Percentiles rank a stretch among this genome's conserved stretches.
These are phyloP conservation scores for Morpho deidamia DNA, from an alignment of 2,888 invertebrate species.

Conservation along the genomic window DNA sequence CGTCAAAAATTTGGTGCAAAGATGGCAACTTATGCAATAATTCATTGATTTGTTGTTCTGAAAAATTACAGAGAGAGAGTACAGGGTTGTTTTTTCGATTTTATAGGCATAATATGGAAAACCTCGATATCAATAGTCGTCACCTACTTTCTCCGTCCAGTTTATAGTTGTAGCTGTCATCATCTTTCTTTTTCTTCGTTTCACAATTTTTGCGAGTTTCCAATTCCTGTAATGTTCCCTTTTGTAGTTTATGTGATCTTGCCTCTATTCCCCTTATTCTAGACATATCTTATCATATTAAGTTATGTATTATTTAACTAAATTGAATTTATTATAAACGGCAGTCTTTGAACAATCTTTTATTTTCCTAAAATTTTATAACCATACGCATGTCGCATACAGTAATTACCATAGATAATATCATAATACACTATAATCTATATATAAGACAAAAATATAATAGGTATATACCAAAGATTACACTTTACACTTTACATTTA, in stretches of 20 bases:
- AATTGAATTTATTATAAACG: too few species aligned
- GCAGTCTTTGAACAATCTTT: too few species aligned
- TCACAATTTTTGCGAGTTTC: constrained; percentile 47
- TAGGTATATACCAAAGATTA: too few species aligned
- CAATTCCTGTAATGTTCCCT: constrained; percentile 32
- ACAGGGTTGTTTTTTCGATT: not conserved
- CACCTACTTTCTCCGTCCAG: constrained; percentile 56
- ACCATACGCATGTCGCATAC: too few species aligned
- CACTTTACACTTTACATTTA: too few species aligned
- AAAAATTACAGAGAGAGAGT: not conserved
- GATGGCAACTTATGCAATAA: constrained; percentile 77
- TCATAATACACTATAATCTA: too few species aligned
- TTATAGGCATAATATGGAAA: constrained; percentile 6
- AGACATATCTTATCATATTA: constrained; percentile 42
- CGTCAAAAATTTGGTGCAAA: constrained; percentile 80
- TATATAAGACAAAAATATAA: too few species aligned
- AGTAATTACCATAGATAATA: too few species aligned
- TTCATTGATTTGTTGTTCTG: constrained; percentile 60
- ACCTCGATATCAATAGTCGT: not conserved
- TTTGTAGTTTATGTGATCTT: constrained; percentile 45
- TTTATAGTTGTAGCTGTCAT: constrained; percentile 35
- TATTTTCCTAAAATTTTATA: too few species aligned
- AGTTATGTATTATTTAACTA: not conserved
- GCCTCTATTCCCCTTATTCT: constrained; percentile 62
- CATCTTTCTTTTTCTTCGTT: constrained; percentile 38